These are phyloP conservation scores for Sthenelais limicola DNA, from an alignment of 2,888 invertebrate genomes.

Conservation along the genomic window DNA sequence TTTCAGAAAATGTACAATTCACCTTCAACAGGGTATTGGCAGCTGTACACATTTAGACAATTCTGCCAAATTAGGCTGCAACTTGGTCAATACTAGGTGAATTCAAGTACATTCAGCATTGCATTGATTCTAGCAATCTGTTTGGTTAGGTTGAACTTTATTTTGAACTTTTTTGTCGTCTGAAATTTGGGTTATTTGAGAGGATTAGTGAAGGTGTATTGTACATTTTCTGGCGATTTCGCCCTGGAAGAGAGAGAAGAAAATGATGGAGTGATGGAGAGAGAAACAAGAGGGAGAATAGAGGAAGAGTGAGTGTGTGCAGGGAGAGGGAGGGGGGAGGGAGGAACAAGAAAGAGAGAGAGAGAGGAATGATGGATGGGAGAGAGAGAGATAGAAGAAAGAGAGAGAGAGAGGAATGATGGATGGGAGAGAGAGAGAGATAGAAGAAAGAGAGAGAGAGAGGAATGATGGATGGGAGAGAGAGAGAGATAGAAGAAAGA, in stretches of 20 bases:
- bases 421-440: background rate
- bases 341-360: background rate
- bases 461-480: background rate
- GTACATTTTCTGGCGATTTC: no score
- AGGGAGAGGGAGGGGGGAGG: background rate
- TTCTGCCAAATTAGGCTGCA: no score
- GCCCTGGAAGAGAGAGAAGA: background rate
- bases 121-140: no score
- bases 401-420: background rate
- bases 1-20: no score
- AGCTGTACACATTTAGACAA: no score
- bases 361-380: background rate
- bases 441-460: background rate
- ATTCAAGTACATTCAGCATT: no score
- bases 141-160: no score
- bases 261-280: background rate
- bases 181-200: no score
- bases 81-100: no score
- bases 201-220: no score
- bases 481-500: constrained; percentile 3
- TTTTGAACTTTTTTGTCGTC: no score
- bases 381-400: background rate
- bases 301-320: background rate
- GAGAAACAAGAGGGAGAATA: background rate
- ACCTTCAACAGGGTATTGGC: no score